A percentile compares a stretch with the other conserved stretches of the same genome.
Evolutionary conservation across 1,140 invertebrate species (phyloP).

Genomic region (Drosophila kanapiae): DNA sequence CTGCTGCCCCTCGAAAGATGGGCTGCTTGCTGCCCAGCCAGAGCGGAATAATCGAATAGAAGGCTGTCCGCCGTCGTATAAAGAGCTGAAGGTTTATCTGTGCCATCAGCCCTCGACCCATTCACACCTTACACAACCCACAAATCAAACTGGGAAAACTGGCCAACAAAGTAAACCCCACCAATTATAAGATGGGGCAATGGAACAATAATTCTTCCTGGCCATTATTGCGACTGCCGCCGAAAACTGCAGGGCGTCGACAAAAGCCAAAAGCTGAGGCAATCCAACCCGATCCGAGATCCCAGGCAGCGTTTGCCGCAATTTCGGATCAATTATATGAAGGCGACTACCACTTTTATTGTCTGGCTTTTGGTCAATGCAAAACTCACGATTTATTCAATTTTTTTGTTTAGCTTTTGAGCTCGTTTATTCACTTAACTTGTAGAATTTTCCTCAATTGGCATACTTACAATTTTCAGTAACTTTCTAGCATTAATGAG

Average conservation of each 20-base stretch:
- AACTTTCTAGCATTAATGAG: conserved; percentile 13
- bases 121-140: conserved; percentile 49
- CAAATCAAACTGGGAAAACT: conserved; percentile 54
- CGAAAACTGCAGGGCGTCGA: conserved; percentile 62
- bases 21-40: conserved; percentile 13
- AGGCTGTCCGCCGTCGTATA: conserved; percentile 17
- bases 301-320: conserved; percentile 56
- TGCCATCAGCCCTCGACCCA: conserved; percentile 25
- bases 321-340: conserved; percentile 73
- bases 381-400: conserved; percentile 62
- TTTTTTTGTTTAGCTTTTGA: conserved; percentile 21
- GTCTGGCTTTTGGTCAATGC: conserved; percentile 49
- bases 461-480: conserved; percentile 20
- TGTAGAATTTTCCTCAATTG: conserved; percentile 26
- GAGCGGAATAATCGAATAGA: conserved; percentile 29
- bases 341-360: conserved; percentile 57
- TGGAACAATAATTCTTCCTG: conserved; percentile 59
- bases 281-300: conserved; percentile 45
- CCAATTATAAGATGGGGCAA: conserved; percentile 72
- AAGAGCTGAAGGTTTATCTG: conserved; percentile 29
- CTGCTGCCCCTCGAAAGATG: conserved; percentile 12
- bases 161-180: conserved; percentile 14
- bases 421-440: conserved; percentile 16
- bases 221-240: conserved; percentile 54
- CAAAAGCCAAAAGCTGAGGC: conserved; percentile 70